Evolutionary conservation across 2,113 vertebrate genomes (phyloP).

Genomic region (Archocentrus centrarchus): DNA sequence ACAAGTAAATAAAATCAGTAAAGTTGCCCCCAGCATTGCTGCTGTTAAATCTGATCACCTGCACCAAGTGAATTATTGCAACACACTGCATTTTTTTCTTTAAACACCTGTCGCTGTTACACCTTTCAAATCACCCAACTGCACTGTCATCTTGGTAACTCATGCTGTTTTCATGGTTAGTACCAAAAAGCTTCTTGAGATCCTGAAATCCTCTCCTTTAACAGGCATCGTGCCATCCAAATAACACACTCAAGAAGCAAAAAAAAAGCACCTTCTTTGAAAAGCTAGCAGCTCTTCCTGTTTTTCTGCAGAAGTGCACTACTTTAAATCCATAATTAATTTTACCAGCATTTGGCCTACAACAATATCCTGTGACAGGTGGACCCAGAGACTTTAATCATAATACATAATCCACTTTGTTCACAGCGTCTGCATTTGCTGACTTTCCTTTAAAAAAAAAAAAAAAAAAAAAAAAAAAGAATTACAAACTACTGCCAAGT

Average conservation of each 20-base stretch:
- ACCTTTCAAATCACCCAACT: not conserved
- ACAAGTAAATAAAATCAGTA: not conserved
- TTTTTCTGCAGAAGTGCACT: not conserved
- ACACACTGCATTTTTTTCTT: not conserved
- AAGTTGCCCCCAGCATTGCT: not conserved
- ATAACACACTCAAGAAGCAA: not conserved
- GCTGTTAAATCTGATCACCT: not conserved
- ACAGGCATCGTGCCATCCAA: not conserved
- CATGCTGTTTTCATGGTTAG: not conserved
- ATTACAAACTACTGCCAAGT: not conserved
- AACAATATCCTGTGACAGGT: slow-evolving; percentile 7
- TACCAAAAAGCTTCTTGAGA: not conserved
- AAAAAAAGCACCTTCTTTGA: not conserved
- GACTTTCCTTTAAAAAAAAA: not conserved
- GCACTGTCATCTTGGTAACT: not conserved
- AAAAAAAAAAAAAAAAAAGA: not conserved
- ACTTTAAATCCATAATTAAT: not conserved
- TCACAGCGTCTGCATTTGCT: not conserved
- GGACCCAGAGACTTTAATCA: slow-evolving; percentile 1
- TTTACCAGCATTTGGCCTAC: not conserved
- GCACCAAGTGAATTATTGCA: not conserved
- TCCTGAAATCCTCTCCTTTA: not conserved
- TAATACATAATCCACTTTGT: slow-evolving; percentile 5
- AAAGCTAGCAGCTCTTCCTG: not conserved
- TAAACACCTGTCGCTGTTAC: not conserved